These are phyloP conservation scores for Xestia sexstrigata DNA, from an alignment of 2,888 invertebrate species.

Conservation along the genomic window DNA sequence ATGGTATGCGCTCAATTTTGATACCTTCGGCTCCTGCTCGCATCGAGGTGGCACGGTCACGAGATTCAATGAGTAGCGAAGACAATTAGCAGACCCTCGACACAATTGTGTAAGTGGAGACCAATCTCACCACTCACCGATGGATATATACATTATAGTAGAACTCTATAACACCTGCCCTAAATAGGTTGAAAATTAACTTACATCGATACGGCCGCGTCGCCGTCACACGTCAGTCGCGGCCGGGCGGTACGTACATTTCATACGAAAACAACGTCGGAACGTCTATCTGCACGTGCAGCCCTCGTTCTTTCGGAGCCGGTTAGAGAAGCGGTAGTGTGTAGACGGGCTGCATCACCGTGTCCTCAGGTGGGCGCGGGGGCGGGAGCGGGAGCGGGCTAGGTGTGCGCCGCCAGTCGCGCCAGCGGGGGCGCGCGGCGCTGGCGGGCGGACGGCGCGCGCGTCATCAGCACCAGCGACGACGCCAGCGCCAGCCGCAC, in stretches of 20 bases:
- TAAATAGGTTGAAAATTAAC: conserved; percentile 61
- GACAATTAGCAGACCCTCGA: conserved; percentile 67
- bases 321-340: conserved; percentile 19
- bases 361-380: not conserved
- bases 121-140: conserved; percentile 66
- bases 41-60: conserved; percentile 66
- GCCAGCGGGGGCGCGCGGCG: conserved; percentile 76
- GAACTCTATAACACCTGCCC: conserved; percentile 69
- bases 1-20: conserved; percentile 77
- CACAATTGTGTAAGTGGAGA: conserved; percentile 70
- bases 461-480: conserved; percentile 93
- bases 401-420: conserved; percentile 74
- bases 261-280: conserved; percentile 34
- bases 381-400: conserved; percentile 45
- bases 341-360: conserved; percentile 14
- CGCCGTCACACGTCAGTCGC: conserved; percentile 25
- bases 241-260: conserved; percentile 39
- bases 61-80: conserved; percentile 58
- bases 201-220: conserved; percentile 61
- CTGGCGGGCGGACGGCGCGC: conserved; percentile 87
- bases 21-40: conserved; percentile 83
- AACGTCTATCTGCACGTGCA: conserved; percentile 15
- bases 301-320: not conserved
- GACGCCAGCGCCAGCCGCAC: conserved; percentile 95
- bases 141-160: conserved; percentile 68